These are phyloP conservation scores for Cerastis leucographa DNA, from an alignment of 2,888 invertebrate species.

Conservation along the genomic window DNA sequence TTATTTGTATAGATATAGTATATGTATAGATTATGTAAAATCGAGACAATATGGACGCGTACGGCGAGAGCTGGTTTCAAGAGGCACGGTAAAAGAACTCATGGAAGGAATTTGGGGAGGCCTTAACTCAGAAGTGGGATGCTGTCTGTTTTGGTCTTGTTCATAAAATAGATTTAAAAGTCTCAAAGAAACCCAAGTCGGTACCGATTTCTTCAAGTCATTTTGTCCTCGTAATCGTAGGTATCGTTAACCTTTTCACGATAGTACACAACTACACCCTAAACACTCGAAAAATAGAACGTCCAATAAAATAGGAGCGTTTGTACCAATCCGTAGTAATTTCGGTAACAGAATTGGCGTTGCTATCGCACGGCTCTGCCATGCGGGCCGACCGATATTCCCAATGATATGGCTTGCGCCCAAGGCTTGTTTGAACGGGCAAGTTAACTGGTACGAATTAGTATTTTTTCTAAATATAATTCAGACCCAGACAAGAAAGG, in stretches of 20 bases:
- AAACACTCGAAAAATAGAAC: neutral
- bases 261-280: neutral
- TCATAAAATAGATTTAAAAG: neutral
- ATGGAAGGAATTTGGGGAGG: too few relatives aligned
- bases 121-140: too few relatives aligned
- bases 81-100: too few relatives aligned
- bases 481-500: too few relatives aligned
- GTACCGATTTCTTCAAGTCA: neutral
- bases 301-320: conserved; percentile 61
- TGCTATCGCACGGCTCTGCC: conserved; percentile 73
- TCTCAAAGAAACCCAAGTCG: neutral
- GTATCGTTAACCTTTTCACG: neutral
- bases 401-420: conserved; percentile 77
- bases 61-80: too few relatives aligned
- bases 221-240: neutral
- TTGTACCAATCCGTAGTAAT: conserved; percentile 70
- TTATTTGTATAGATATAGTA: too few relatives aligned
- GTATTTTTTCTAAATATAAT: neutral
- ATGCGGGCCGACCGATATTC: conserved; percentile 82
- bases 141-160: neutral
- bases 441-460: conserved; percentile 9
- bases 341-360: conserved; percentile 78
- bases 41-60: too few relatives aligned
- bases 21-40: too few relatives aligned
- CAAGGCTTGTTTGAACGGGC: conserved; percentile 59